These are phyloP conservation scores for Myoxocephalus aenaeus DNA, from an alignment of 2,797 vertebrate genomes.

Conservation along the genomic window DNA sequence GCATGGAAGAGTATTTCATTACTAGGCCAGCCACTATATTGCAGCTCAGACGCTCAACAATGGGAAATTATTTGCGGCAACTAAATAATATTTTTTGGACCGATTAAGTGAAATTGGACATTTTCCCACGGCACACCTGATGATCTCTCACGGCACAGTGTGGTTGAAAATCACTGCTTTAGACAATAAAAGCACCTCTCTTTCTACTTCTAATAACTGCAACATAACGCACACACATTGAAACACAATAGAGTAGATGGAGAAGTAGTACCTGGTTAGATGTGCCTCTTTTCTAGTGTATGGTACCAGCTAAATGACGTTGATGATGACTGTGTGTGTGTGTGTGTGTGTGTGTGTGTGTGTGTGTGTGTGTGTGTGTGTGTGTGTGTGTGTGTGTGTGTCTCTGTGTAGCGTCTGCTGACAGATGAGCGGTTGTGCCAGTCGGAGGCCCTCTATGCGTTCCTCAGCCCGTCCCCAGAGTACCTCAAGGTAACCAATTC, in stretches of 20 bases:
- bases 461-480: conserved; percentile 96
- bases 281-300: not conserved
- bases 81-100: no score
- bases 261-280: not conserved
- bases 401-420: conserved; percentile 81
- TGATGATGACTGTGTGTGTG: conserved; percentile 9
- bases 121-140: no score
- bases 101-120: no score
- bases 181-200: no score
- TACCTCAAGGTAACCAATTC: conserved; percentile 89
- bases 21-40: no score
- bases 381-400: conserved; percentile 25
- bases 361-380: conserved; percentile 15
- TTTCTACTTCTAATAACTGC: not conserved
- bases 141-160: no score
- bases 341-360: conserved; percentile 21
- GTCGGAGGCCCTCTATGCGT: conserved; percentile 97
- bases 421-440: conserved; percentile 95
- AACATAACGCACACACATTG: not conserved
- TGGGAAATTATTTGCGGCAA: no score
- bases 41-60: no score
- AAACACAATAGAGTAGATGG: not conserved
- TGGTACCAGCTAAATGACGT: not conserved
- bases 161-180: no score
- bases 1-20: no score